phyloP scores from a whole-genome alignment of 53 echinoderm and acorn worm species.

The Zoroaster sp. region DNA sequence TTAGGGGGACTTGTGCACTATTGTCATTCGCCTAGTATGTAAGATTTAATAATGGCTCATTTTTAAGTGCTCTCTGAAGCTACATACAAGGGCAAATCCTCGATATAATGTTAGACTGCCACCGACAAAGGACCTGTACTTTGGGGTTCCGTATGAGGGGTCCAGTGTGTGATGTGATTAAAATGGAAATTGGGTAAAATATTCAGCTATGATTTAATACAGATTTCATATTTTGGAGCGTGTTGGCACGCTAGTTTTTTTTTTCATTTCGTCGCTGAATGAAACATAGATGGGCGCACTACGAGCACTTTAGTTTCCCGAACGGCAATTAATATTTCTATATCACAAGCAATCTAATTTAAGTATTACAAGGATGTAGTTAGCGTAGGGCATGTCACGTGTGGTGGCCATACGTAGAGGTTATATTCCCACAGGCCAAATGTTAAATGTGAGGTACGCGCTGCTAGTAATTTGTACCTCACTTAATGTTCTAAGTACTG shows the following conservation, averaged over 20 bases:
- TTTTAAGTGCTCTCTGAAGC: neutral
- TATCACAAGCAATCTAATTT: neutral
- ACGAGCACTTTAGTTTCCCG: neutral
- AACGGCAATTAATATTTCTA: neutral
- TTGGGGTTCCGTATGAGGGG: neutral
- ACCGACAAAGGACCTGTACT: slow-evolving; percentile 45
- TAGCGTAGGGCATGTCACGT: neutral
- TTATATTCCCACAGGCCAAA: too few species aligned
- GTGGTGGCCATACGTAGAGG: too few species aligned
- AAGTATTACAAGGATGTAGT: neutral
- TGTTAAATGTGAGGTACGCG: too few species aligned
- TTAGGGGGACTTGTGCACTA: slow-evolving; percentile 3
- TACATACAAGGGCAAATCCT: neutral
- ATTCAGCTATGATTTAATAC: slow-evolving; percentile 32
- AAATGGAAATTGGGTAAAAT: slow-evolving; percentile 27
- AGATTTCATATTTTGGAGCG: slow-evolving; percentile 3
- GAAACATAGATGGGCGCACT: too few species aligned
- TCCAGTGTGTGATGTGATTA: slow-evolving; percentile 27
- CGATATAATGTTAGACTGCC: neutral
- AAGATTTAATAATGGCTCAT: slow-evolving; percentile 34
- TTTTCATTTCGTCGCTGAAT: too few species aligned
- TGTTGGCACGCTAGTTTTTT: slow-evolving; percentile 10
- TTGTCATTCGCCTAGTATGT: slow-evolving; percentile 31
- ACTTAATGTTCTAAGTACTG: too few species aligned
- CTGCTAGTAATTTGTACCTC: too few species aligned